phyloP scores from a whole-genome alignment of 2,797 vertebrate species.

The Peromyscus eremicus region DNA sequence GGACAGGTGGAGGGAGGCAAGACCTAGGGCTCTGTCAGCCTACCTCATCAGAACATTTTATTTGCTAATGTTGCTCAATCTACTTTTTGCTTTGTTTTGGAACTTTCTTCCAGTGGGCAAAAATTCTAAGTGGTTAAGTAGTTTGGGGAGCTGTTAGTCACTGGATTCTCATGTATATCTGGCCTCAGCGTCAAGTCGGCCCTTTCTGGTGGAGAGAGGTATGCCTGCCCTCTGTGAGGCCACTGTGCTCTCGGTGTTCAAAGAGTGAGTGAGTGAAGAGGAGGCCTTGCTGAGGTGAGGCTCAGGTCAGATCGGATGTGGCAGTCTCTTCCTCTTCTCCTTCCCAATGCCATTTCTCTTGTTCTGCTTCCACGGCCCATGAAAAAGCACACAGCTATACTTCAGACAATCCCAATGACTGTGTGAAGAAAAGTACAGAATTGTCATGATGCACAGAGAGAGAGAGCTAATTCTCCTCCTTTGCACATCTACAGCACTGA shows the following conservation, averaged over 20 bases:
- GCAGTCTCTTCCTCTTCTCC: no score
- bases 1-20: not conserved
- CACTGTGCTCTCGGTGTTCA: not conserved
- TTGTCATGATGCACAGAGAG: not conserved
- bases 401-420: not conserved
- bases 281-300: not conserved
- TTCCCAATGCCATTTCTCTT: fast-evolving
- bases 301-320: not conserved
- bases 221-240: fast-evolving
- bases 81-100: not conserved
- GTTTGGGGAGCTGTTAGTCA: not conserved
- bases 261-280: not conserved
- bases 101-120: not conserved
- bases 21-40: not conserved
- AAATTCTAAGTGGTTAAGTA: not conserved
- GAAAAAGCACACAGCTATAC: not conserved
- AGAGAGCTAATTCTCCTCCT: not conserved
- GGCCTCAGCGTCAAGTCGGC: not conserved
- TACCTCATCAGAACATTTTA: no score
- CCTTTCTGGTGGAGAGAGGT: not conserved
- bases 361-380: not conserved
- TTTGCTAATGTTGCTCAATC: not conserved
- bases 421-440: not conserved
- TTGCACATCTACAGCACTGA: not conserved
- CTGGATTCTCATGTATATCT: not conserved